These are phyloP conservation scores for Podilymbus podiceps DNA, from an alignment of 2,113 vertebrate species.

Conservation along the genomic window DNA sequence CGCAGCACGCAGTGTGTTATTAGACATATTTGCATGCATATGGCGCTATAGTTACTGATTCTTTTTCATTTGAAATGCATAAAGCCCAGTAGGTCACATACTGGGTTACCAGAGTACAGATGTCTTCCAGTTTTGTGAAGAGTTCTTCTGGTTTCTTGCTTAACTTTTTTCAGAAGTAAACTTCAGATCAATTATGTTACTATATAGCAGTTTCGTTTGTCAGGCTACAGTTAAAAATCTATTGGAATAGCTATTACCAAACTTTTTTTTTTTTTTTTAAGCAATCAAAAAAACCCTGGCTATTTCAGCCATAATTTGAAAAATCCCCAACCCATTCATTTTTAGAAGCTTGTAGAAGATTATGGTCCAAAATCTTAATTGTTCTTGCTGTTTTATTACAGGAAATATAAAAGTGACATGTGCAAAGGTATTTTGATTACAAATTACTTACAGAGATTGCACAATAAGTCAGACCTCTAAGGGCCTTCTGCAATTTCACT, in stretches of 20 bases:
- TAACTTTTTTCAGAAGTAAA: neutral
- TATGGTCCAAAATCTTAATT: constrained; percentile 63
- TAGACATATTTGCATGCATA: neutral
- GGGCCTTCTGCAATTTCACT: constrained; percentile 61
- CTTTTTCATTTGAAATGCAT: neutral
- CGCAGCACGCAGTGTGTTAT: neutral
- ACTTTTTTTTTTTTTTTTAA: neutral
- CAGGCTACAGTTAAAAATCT: neutral
- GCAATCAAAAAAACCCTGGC: neutral
- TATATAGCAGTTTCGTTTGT: neutral
- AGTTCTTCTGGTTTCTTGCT: constrained; percentile 1
- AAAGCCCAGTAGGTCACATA: neutral
- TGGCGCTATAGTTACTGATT: neutral
- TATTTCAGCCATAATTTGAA: neutral
- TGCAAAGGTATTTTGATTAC: constrained; percentile 68
- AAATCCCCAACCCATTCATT: neutral
- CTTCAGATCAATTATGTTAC: neutral
- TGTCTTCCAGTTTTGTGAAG: neutral
- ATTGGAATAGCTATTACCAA: neutral
- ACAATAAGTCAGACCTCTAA: constrained; percentile 61
- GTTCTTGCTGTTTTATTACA: constrained; percentile 67
- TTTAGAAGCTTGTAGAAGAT: constrained; percentile 43
- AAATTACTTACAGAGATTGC: constrained; percentile 68
- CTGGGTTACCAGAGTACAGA: neutral
- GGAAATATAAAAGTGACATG: constrained; percentile 67